Evolutionary conservation across 2,888 invertebrate species (phyloP), one percentile per base, ranked within the genome.

Genomic region (Aspidiotus rigidus): DNA sequence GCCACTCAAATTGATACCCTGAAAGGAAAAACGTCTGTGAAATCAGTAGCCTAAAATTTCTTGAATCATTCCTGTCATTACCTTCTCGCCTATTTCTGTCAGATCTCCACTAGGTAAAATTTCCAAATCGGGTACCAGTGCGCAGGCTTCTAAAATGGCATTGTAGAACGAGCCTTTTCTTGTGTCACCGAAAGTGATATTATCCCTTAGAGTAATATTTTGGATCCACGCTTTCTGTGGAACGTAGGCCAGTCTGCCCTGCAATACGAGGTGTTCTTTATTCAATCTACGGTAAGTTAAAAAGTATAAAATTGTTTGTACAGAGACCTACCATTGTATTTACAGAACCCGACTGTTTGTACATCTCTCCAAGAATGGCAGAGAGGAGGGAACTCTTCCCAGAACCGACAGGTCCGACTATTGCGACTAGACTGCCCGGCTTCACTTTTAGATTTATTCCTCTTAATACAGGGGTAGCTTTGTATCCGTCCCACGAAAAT

Each of bases 171-270:
- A 80, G 70, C 85, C 83, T 75, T 93, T 86, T 62, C 86, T 82
- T 0, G 82, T 75, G 73, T 87, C 86, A 13, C 94, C 94, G 79
- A 98, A 99, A 41, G 94, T 77, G 73, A 99, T 92, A 79, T 98
- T 98, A 76, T 96, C 90, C 75, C 88, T 86, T 39, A 98, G 79
- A 0, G 95, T 93, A 5, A 91, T 90, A 80, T 98, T 98, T 79
- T 97, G 97, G 70, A 98, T 97, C 98, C 98, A 98, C 0, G 97
- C 94, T 79, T 94, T 93, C 76, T 96, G 96, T 0, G 95, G 86
- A 1, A 94, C 93, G 78, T 93, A 95, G 0, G 94, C 94, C 15
- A 84, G 77, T 2, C 79, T 77, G n/a, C 86, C 85, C 80, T 74
- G 61, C 11, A 28, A 62, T 62, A 56, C 16, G 28, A 28, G 28